Percentiles rank a stretch among this genome's conserved stretches.
These are phyloP conservation scores for Geotrypetes seraphini DNA, from an alignment of 2,797 vertebrate species.

Conservation along the genomic window DNA sequence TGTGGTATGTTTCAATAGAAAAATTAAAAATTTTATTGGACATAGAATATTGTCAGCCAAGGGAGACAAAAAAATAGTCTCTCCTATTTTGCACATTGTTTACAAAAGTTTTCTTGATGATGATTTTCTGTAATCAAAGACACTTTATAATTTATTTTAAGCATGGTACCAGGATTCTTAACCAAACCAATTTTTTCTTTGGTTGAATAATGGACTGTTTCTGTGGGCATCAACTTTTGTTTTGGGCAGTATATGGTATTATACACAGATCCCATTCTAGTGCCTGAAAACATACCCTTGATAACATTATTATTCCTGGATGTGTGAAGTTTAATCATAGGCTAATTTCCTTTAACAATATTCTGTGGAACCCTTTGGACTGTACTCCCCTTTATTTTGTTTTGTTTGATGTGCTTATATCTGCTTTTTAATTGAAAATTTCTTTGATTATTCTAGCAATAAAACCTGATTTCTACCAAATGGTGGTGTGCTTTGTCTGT, in stretches of 20 bases:
- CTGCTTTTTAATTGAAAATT: slow-evolving; percentile 12
- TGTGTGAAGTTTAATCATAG: slow-evolving; percentile 6
- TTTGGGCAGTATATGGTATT: slow-evolving; percentile 22
- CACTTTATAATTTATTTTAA: no score
- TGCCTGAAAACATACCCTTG: slow-evolving; percentile 7
- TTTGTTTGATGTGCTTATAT: slow-evolving; percentile 9
- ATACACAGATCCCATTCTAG: not conserved
- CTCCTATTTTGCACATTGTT: slow-evolving; percentile 6
- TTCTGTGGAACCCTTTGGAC: slow-evolving; percentile 16
- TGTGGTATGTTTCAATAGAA: slow-evolving; percentile 24
- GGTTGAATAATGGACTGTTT: no score
- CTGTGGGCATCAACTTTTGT: no score
- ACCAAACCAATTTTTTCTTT: no score
- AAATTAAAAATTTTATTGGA: not conserved
- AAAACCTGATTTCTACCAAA: slow-evolving; percentile 41
- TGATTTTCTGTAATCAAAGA: slow-evolving; percentile 12
- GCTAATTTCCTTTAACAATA: slow-evolving; percentile 27
- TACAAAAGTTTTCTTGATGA: slow-evolving; percentile 2
- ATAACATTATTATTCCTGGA: not conserved
- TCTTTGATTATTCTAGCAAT: slow-evolving; percentile 48
- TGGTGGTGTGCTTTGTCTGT: slow-evolving; percentile 5
- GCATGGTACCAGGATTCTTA: no score
- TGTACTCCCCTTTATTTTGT: slow-evolving; percentile 16
- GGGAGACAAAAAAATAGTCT: slow-evolving; percentile 4
- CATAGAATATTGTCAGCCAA: slow-evolving; percentile 2